A percentile compares a stretch with the other conserved stretches of the same genome.
phyloP scores from a whole-genome alignment of 2,113 vertebrate species.

The Oryzias curvinotus region DNA sequence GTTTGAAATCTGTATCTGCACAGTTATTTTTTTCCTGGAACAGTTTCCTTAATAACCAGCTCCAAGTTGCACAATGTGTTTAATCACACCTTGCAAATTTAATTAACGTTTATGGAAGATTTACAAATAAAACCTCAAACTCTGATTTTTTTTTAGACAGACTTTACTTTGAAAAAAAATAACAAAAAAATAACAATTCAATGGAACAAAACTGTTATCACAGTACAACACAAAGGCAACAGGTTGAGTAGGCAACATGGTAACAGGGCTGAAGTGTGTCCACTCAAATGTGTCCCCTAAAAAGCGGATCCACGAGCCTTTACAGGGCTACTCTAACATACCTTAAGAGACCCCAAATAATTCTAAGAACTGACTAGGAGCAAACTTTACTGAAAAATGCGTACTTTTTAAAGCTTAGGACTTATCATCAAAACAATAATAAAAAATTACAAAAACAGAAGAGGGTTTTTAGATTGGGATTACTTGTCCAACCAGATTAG shows the following conservation, averaged over 20 bases:
- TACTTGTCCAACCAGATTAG: slow-evolving; percentile 34
- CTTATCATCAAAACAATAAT: slow-evolving; percentile 29
- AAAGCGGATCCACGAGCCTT: slow-evolving; percentile 20
- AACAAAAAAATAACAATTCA: not conserved
- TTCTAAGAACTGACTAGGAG: slow-evolving; percentile 25
- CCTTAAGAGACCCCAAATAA: slow-evolving; percentile 21
- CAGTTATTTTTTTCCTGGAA: no score
- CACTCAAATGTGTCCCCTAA: slow-evolving; percentile 20
- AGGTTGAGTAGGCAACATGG: slow-evolving; percentile 61
- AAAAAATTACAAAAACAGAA: slow-evolving; percentile 16
- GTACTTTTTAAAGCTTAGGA: slow-evolving; percentile 38
- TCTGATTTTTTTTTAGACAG: slow-evolving; percentile 43
- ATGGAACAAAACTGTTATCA: slow-evolving; percentile 32
- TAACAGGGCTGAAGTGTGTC: slow-evolving; percentile 47
- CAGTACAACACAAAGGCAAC: slow-evolving; percentile 74
- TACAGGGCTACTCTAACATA: slow-evolving; percentile 25
- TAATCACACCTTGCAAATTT: not conserved
- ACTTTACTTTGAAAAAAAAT: slow-evolving; percentile 62
- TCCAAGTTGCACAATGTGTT: not conserved
- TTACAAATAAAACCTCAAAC: slow-evolving; percentile 31
- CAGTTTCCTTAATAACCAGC: no score
- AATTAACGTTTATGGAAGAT: not conserved
- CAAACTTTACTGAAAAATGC: slow-evolving; percentile 21
- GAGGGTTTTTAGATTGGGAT: slow-evolving; percentile 16
- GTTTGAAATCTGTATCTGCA: no score